Evolutionary conservation across 2,113 vertebrate genomes (phyloP), one percentile per base, ranked within the genome.

Genomic region (Thryonomys swinderianus): DNA sequence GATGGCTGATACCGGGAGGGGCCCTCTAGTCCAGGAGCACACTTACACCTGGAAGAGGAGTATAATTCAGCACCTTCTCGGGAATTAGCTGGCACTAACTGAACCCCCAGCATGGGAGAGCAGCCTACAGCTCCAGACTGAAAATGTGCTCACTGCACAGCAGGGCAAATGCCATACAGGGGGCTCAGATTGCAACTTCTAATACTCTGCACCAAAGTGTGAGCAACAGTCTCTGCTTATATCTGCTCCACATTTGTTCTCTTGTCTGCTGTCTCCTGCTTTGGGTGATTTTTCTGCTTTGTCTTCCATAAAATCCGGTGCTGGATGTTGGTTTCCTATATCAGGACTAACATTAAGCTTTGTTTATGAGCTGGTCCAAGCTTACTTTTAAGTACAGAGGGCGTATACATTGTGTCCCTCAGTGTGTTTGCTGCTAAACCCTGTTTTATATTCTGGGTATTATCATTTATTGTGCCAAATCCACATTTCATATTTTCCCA

Each of bases 131-230:
- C 20, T 62, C 34, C 37, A 74, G 55, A 37, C 20, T 45, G 42
- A 57, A 53, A 64, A 7, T 8, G 14, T n/a, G 14, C 45, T 40
- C 55, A 9, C 71, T 2, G 16, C 25, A 3, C n/a, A 64, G 30
- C 23, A 5, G 62, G 21, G 0, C 61, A 30, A 0, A 34, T 8
- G n/a, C 7, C 8, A 2, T 53, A 1, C 0, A 2, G n/a, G 8
- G 20, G 48, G 21, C 78, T 61, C 6, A 1, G 48, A 0, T 20
- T 1, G 12, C 5, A n/a, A 66, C 48, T 80, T 59, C 42, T 51
- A 21, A 48, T 3, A 0, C 40, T 53, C n/a, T 59, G 81, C 45
- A 1, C n/a, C 10, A 17, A 89, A 48, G 14, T 45, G 1, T 23
- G 34, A 64, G 42, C 42, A 6, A 71, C 3, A n/a, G n/a, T 85